phyloP scores from a whole-genome alignment of 2,888 invertebrate genomes.

The Micropterix aruncella region DNA sequence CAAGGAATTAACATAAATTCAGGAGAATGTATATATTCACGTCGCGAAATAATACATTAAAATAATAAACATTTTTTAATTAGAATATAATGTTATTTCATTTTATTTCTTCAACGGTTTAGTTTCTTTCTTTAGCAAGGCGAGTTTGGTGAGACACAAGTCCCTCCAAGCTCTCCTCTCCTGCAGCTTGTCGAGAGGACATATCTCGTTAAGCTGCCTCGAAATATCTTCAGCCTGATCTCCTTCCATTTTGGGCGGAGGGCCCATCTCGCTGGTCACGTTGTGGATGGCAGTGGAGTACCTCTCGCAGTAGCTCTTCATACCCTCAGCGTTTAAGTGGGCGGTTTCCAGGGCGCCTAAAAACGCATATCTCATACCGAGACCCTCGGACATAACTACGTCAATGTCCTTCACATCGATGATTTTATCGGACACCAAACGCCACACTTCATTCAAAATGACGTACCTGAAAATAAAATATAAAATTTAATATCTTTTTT shows the following conservation, averaged over 20 bases:
- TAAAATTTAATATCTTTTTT: too few relatives aligned
- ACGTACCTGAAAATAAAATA: conserved; percentile 70
- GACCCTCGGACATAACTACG: conserved; percentile 84
- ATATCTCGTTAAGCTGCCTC: conserved; percentile 55
- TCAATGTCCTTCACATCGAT: conserved; percentile 81
- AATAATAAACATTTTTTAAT: too few relatives aligned
- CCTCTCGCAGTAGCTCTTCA: conserved; percentile 40
- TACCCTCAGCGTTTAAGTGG: conserved; percentile 88
- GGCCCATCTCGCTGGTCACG: conserved; percentile 61
- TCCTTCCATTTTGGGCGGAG: conserved; percentile 59
- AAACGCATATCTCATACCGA: conserved; percentile 93
- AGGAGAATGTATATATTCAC: too few relatives aligned
- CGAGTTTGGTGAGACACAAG: conserved; percentile 63
- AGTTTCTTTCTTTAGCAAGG: conserved; percentile 57
- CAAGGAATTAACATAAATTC: too few relatives aligned
- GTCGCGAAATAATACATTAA: too few relatives aligned
- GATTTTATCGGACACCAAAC: conserved; percentile 72
- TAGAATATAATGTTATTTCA: too few relatives aligned
- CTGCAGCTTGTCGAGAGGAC: conserved; percentile 58
- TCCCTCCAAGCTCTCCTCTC: conserved; percentile 74
- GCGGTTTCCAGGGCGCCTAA: conserved; percentile 88
- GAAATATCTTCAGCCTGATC: conserved; percentile 50
- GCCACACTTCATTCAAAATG: conserved; percentile 85
- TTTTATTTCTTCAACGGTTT: too few relatives aligned
- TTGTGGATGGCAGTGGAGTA: conserved; percentile 43